phyloP scores from a whole-genome alignment of 2,797 vertebrate species.

The Halcyon smyrnensis region DNA sequence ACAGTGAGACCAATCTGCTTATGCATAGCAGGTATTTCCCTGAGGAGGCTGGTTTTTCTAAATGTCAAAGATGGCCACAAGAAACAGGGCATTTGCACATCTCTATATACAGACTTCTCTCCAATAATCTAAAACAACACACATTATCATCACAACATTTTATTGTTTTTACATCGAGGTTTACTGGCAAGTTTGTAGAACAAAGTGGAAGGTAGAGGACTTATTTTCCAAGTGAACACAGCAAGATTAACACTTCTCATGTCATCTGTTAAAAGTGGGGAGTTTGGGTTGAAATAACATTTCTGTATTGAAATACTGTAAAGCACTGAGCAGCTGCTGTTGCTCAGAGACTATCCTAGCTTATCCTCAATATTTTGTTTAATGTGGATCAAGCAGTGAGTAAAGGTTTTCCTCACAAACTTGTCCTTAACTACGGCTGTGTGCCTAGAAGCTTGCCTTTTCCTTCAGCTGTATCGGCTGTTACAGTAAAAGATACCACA shows the following conservation, averaged over 20 bases:
- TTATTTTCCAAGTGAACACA: background rate
- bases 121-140: background rate
- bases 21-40: background rate
- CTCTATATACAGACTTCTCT: background rate
- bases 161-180: background rate
- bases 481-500: background rate
- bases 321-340: background rate
- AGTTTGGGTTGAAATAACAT: background rate
- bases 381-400: background rate
- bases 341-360: background rate
- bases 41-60: background rate
- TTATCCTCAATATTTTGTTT: background rate
- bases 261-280: background rate
- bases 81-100: background rate
- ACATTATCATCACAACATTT: background rate
- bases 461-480: conserved; percentile 13
- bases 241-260: background rate
- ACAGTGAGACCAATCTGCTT: background rate
- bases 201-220: background rate
- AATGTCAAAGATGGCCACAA: background rate
- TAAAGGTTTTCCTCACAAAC: background rate
- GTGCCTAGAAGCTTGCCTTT: background rate
- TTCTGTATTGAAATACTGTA: background rate
- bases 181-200: background rate
- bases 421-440: background rate